Evolutionary conservation across 2,113 vertebrate species (phyloP).

Genomic region (Vidua chalybeata): DNA sequence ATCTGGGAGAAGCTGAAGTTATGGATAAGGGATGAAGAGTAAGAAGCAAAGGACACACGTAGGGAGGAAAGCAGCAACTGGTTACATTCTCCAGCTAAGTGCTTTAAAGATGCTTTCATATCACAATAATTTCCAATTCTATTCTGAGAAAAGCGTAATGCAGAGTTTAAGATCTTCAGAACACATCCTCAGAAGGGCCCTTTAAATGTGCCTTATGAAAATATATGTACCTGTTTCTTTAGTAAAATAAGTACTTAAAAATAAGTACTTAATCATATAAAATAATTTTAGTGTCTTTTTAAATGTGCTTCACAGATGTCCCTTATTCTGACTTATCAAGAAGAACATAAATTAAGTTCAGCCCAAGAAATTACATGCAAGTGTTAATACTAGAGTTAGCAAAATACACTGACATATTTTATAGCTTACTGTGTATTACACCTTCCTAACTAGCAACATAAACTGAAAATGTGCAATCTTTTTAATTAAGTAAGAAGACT

Average conservation of each 20-base stretch:
- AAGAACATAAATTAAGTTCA: neutral
- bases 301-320: neutral
- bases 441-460: constrained; percentile 10
- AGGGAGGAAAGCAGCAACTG: neutral
- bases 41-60: neutral
- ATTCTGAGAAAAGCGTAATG: neutral
- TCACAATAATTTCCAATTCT: neutral
- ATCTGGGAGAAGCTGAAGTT: neutral
- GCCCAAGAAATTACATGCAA: neutral
- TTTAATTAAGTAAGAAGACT: constrained; percentile 16
- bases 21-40: neutral
- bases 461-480: neutral
- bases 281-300: neutral
- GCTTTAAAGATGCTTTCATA: neutral
- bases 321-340: constrained; percentile 1
- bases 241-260: neutral
- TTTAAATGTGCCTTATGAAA: neutral
- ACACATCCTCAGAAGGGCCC: neutral
- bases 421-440: neutral
- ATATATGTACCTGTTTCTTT: neutral
- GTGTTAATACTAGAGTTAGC: constrained; percentile 6
- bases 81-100: neutral
- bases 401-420: constrained; percentile 28
- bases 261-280: neutral
- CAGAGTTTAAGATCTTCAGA: neutral